These are phyloP conservation scores for Trachelipus rathkii DNA, from an alignment of 1,140 invertebrate species.

Conservation along the genomic window DNA sequence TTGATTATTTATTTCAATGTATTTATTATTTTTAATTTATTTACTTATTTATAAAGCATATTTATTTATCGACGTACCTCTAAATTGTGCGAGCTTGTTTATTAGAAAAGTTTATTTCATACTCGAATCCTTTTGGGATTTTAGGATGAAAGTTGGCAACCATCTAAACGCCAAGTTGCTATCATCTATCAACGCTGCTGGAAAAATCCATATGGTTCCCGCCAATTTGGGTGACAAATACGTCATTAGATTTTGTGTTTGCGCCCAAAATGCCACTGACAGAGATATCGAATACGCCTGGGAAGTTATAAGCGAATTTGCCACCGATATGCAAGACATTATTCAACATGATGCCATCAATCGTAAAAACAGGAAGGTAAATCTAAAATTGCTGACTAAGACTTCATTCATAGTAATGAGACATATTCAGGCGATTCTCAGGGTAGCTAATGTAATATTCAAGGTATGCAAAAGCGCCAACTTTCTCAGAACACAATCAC, in stretches of 20 bases:
- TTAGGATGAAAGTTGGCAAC: constrained; percentile 78
- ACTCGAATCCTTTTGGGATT: constrained; percentile 51
- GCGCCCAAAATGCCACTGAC: constrained; percentile 80
- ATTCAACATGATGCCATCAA: constrained; percentile 49
- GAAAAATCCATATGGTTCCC: constrained; percentile 95
- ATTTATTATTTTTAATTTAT: no score
- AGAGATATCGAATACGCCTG: constrained; percentile 89
- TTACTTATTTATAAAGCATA: no score
- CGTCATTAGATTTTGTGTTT: constrained; percentile 87
- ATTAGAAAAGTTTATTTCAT: no score
- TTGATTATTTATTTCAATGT: no score
- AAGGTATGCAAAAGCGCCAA: no score
- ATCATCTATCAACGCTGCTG: constrained; percentile 90
- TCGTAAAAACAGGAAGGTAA: constrained; percentile 39
- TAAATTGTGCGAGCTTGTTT: no score
- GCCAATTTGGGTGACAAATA: constrained; percentile 61
- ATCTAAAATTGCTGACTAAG: no score
- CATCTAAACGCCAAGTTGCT: constrained; percentile 90
- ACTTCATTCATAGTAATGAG: no score
- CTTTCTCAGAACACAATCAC: no score
- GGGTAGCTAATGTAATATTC: no score
- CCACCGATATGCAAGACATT: constrained; percentile 75
- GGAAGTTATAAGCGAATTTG: constrained; percentile 79
- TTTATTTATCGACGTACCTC: no score
- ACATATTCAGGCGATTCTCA: no score